These are phyloP conservation scores for Notocelia uddmanniana DNA, from an alignment of 2,888 invertebrate genomes.

Conservation along the genomic window DNA sequence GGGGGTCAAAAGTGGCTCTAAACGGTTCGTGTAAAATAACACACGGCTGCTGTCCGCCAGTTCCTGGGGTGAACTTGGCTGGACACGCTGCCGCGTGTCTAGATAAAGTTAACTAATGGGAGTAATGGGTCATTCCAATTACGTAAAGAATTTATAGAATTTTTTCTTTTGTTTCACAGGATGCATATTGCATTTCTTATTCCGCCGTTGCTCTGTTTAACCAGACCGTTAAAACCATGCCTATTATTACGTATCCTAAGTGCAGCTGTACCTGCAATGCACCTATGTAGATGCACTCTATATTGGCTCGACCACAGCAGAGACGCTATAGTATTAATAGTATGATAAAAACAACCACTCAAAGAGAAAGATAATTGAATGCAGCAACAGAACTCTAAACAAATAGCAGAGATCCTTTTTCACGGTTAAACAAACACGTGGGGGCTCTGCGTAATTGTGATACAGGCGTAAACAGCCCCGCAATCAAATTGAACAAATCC, in stretches of 20 bases:
- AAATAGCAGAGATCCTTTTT: conserved; percentile 10
- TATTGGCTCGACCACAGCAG: background rate
- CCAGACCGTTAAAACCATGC: background rate
- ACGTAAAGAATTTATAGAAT: too few species aligned
- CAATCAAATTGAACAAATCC: conserved; percentile 44
- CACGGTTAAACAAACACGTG: conserved; percentile 23
- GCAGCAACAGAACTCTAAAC: conserved; percentile 7
- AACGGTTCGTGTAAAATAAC: too few species aligned
- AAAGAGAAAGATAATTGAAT: background rate
- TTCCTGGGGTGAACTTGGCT: too few species aligned
- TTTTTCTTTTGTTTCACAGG: too few species aligned
- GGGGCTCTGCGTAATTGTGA: conserved; percentile 32
- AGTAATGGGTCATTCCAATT: too few species aligned
- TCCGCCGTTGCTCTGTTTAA: background rate
- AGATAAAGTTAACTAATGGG: too few species aligned
- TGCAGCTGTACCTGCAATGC: conserved; percentile 1
- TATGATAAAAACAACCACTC: background rate
- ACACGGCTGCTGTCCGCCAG: too few species aligned
- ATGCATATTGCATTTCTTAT: too few species aligned
- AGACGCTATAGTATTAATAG: background rate
- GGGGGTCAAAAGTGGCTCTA: too few species aligned
- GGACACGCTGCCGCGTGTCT: too few species aligned
- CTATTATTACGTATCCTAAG: background rate
- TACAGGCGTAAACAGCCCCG: conserved; percentile 38
- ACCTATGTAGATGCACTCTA: background rate